These are phyloP conservation scores for Syncerus caffer DNA, from an alignment of 2,797 vertebrate genomes.

Conservation along the genomic window DNA sequence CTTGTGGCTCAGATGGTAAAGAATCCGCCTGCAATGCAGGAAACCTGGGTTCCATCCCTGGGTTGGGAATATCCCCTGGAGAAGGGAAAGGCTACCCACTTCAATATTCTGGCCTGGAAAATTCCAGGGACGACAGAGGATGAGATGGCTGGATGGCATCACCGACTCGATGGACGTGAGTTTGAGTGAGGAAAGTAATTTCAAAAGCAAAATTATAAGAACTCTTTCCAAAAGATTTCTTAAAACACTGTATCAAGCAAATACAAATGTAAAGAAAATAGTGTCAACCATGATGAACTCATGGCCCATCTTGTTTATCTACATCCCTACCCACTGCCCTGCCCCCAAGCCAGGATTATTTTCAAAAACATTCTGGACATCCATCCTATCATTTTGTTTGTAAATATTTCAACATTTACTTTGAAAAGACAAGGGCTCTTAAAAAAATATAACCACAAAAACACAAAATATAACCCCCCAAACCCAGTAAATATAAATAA, in stretches of 20 bases:
- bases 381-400: not conserved
- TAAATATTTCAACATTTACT: not conserved
- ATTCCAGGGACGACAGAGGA: too few species aligned
- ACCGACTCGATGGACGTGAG: too few species aligned
- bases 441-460: not conserved
- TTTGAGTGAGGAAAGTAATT: not conserved
- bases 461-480: not conserved
- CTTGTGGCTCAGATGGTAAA: not conserved
- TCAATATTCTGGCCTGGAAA: not conserved
- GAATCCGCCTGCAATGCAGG: not conserved
- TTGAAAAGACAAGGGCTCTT: not conserved
- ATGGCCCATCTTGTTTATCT: not conserved
- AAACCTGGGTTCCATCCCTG: not conserved
- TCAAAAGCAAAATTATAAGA: not conserved
- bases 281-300: not conserved
- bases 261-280: not conserved
- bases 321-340: not conserved
- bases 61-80: not conserved
- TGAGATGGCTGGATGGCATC: too few species aligned
- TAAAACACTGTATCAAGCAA: not conserved
- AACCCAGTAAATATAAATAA: not conserved
- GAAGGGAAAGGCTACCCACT: not conserved
- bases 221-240: not conserved
- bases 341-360: not conserved
- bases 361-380: not conserved